These are phyloP conservation scores for Lepus timidus DNA, from an alignment of 2,113 vertebrate species.

Conservation along the genomic window DNA sequence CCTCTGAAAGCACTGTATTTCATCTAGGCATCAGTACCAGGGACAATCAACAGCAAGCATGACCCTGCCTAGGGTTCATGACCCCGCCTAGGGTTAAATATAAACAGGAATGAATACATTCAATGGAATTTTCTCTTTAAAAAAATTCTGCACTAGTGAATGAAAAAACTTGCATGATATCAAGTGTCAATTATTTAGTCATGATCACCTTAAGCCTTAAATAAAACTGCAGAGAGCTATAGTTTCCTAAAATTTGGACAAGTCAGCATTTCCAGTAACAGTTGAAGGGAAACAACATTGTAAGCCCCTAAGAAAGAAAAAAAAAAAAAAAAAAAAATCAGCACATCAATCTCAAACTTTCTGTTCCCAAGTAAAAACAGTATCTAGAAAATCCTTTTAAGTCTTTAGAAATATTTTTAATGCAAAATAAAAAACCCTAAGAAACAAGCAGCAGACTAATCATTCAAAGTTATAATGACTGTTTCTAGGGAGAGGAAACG, in stretches of 20 bases:
- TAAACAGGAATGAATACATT: background rate
- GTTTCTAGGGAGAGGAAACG: background rate
- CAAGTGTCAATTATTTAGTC: background rate
- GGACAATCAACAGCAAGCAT: background rate
- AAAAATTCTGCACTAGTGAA: background rate
- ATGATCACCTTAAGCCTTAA: background rate
- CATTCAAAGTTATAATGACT: background rate
- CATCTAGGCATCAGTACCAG: background rate
- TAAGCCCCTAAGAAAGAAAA: background rate
- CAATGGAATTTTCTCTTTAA: background rate
- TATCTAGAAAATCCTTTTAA: background rate
- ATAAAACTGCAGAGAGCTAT: background rate
- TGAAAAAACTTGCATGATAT: background rate
- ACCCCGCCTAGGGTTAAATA: too few relatives aligned
- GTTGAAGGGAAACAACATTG: background rate
- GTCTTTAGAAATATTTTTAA: background rate
- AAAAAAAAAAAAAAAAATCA: background rate
- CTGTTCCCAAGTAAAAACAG: conserved; percentile 6
- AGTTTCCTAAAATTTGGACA: background rate
- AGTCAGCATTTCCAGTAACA: background rate
- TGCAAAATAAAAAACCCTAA: background rate
- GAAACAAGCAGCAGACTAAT: background rate
- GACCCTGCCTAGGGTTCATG: background rate
- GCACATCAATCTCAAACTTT: conserved; percentile 7
- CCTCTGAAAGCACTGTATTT: background rate